Percentiles rank a stretch among this genome's conserved stretches.
These are phyloP conservation scores for Aphaenogaster ashmeadi DNA, from an alignment of 1,140 invertebrate species.

Conservation along the genomic window DNA sequence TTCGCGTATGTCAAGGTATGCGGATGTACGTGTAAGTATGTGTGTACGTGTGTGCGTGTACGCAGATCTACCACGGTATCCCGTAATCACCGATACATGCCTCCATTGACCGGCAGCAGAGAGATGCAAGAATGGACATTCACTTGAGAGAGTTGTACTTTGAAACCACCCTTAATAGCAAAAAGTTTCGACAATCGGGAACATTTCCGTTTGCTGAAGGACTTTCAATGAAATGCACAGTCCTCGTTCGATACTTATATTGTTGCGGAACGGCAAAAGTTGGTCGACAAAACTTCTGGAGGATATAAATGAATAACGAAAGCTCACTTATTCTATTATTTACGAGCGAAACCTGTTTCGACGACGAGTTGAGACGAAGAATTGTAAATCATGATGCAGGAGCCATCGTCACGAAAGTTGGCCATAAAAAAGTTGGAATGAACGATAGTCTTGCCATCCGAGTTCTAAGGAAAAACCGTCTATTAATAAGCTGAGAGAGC, in stretches of 20 bases:
- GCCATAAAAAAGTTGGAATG: not conserved
- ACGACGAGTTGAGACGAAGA: not conserved
- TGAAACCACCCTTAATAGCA: not conserved
- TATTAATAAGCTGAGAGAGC: slow-evolving; percentile 3
- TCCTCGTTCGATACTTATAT: not conserved
- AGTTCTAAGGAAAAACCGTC: not conserved
- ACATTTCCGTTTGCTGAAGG: not conserved
- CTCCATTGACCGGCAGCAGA: not conserved
- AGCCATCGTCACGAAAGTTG: not conserved
- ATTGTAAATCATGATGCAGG: not conserved
- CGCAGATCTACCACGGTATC: not conserved
- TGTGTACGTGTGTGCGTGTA: not conserved
- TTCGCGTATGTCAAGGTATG: slow-evolving; percentile 17
- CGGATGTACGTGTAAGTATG: not conserved
- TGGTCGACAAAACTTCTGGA: not conserved
- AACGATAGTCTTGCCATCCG: not conserved
- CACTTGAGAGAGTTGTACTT: not conserved
- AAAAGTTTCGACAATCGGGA: slow-evolving; percentile 10
- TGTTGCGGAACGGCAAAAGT: not conserved
- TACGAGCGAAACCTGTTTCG: not conserved
- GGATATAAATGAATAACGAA: not conserved
- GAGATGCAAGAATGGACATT: not conserved
- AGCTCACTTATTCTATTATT: slow-evolving; percentile 11
- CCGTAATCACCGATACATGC: slow-evolving; percentile 30
- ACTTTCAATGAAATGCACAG: not conserved